phyloP scores from a whole-genome alignment of 2,888 invertebrate genomes.

The Nomada lathburiana region DNA sequence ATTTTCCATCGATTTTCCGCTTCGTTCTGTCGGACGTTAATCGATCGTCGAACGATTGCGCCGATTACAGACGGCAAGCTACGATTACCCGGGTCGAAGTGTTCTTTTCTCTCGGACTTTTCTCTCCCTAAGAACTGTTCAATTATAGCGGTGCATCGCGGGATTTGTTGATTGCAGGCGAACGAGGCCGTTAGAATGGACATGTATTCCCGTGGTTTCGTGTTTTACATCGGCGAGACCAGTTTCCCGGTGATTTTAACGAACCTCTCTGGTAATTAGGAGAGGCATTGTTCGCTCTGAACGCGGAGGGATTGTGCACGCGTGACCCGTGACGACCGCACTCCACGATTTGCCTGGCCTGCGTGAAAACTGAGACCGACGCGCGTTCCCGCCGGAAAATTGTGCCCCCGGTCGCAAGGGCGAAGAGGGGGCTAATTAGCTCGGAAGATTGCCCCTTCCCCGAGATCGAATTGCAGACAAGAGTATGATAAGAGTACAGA shows the following conservation, averaged over 20 bases:
- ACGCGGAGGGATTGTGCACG: conserved; percentile 44
- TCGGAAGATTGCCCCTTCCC: conserved; percentile 14
- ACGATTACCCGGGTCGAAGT: no score
- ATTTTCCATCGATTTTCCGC: conserved; percentile 6
- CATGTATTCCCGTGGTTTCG: not conserved
- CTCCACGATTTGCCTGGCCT: conserved; percentile 24
- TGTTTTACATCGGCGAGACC: not conserved
- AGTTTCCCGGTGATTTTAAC: conserved; percentile 45
- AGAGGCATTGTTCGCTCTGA: conserved; percentile 54
- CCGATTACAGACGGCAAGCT: no score
- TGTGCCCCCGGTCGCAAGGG: conserved; percentile 26
- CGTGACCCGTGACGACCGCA: conserved; percentile 64
- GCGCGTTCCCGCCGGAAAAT: conserved; percentile 38
- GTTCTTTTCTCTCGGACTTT: no score
- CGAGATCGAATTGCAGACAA: conserved; percentile 35
- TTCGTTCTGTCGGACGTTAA: not conserved
- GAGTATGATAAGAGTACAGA: not conserved
- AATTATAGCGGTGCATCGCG: conserved; percentile 8
- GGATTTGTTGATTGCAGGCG: conserved; percentile 11
- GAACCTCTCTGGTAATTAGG: conserved; percentile 61
- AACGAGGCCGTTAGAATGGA: not conserved
- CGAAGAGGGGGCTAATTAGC: conserved; percentile 28
- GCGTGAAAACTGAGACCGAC: conserved; percentile 35
- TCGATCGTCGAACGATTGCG: no score
- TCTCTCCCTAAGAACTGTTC: not conserved